A percentile compares a stretch with the other conserved stretches of the same genome.
phyloP scores from a whole-genome alignment of 2,113 vertebrate species.

The Gobio gobio region DNA sequence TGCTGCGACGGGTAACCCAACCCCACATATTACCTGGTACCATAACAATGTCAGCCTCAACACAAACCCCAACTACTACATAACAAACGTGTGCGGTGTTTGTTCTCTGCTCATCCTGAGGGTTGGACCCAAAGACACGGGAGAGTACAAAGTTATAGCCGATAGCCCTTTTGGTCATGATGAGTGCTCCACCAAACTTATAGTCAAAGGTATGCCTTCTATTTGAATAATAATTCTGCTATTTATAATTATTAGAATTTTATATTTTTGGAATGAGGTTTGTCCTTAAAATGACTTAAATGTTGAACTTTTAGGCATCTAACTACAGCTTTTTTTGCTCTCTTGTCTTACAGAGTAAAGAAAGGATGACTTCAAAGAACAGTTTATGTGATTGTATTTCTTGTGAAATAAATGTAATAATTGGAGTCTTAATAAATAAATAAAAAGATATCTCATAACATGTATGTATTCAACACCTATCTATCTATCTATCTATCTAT shows the following conservation, averaged over 20 bases:
- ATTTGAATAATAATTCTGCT: background rate
- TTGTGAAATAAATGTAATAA: background rate
- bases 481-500: background rate
- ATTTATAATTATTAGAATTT: background rate
- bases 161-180: constrained; percentile 79
- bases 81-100: constrained; percentile 83
- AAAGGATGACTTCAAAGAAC: background rate
- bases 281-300: background rate
- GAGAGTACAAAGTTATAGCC: constrained; percentile 81
- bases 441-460: background rate
- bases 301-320: background rate
- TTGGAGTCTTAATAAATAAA: background rate
- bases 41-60: constrained; percentile 78
- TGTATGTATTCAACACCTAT: background rate
- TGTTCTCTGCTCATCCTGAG: constrained; percentile 83
- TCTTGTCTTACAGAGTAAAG: constrained; percentile 34
- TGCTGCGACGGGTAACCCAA: constrained; percentile 80
- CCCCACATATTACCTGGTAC: constrained; percentile 85
- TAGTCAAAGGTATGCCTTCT: constrained; percentile 77
- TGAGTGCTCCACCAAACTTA: constrained; percentile 76
- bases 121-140: constrained; percentile 75
- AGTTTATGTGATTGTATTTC: background rate
- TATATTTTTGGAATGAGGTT: background rate
- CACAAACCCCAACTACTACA: constrained; percentile 74
- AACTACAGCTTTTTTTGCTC: background rate